Evolutionary conservation across 2,113 vertebrate genomes (phyloP), one percentile per base, ranked within the genome.

Genomic region (Aphelocoma coerulescens): DNA sequence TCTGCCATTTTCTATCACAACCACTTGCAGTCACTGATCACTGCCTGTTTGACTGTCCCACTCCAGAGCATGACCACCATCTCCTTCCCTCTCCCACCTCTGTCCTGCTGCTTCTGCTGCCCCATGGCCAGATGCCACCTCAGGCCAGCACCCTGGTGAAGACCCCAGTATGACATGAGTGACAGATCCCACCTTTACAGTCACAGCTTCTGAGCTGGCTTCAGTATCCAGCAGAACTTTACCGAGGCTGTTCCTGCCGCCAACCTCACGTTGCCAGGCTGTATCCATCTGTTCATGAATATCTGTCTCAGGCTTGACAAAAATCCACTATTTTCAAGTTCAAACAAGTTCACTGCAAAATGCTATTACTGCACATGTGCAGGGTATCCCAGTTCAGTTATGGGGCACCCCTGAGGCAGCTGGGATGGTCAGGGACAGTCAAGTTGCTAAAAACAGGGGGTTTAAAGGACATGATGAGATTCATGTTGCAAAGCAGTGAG

Each of bases 401-500:
- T 2, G 23, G 26, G 62, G 33, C n/a, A 16, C 10, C 13, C 49
- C 35, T 0, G 0, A 23, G 41, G 39, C 49, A 67, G 27, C 20
- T 24, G 26, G 20, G 33, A 46, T 28, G 54, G 8, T 21, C 89
- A 51, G 52, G 69, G 39, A 58, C 21, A 30, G 33, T 21, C 28
- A 23, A 19, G 57, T 16, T 74, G 27, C 54, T 35, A 10, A 30
- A 21, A 57, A 2, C 7, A 16, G 23, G 7, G 9, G 3, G 5
- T 59, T 55, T 59, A 37, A 71, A 78, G 57, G 75, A 48, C 30
- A 7, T 1, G 18, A 49, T 35, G 72, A 51, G 51, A 49, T 7
- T 39, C 54, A 8, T 3, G 11, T 11, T 79, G 10, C 75, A 72
- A 55, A 87, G 69, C 0, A 0, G 2, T 0, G 6, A 69, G 65